Evolutionary conservation across 2,113 vertebrate genomes (phyloP).

Genomic region (Vidua chalybeata): DNA sequence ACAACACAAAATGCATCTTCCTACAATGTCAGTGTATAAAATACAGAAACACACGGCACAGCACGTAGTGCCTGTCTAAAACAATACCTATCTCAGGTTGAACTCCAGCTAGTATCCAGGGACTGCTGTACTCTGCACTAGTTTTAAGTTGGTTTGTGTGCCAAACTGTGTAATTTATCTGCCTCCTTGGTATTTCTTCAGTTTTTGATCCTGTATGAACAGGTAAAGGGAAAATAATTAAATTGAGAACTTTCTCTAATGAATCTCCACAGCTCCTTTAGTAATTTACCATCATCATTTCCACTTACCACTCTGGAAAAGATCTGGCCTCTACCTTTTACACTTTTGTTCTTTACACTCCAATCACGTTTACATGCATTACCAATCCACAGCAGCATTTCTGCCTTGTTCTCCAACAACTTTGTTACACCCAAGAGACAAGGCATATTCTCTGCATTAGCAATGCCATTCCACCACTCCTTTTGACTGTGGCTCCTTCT

Average conservation of each 20-base stretch:
- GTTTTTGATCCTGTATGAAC: not conserved
- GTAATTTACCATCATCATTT: not conserved
- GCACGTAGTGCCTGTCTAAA: not conserved
- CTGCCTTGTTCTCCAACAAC: not conserved
- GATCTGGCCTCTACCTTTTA: not conserved
- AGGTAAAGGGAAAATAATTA: not conserved
- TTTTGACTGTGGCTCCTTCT: not conserved
- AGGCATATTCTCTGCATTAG: not conserved
- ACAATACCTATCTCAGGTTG: not conserved
- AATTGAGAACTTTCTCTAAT: not conserved
- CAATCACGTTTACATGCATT: accelerated
- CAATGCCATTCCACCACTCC: not conserved
- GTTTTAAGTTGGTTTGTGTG: not conserved
- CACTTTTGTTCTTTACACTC: not conserved
- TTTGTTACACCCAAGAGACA: not conserved
- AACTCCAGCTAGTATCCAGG: not conserved
- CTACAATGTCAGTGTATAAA: not conserved
- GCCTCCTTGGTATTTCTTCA: not conserved
- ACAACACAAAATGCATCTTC: not conserved
- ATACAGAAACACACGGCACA: accelerated
- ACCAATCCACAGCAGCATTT: not conserved
- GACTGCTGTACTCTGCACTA: not conserved
- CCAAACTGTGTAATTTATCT: not conserved
- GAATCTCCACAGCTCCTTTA: not conserved
- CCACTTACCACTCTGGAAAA: not conserved